Conservation (phyloP, 1,140 invertebrate species). For the Leptopilina boulardi region DNA sequence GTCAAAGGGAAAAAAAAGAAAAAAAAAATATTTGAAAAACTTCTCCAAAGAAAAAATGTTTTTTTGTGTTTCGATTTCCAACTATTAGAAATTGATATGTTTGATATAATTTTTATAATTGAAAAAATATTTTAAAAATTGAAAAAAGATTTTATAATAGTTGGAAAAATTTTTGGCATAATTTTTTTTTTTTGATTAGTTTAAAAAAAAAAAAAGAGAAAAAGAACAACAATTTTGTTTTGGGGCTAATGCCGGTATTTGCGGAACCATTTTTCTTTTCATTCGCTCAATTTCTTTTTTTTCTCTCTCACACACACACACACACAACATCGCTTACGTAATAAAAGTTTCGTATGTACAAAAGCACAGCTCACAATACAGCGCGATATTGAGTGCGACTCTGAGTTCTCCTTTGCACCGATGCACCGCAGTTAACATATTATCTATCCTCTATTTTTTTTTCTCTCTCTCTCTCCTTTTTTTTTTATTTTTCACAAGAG, state of each 20-base stretch:
- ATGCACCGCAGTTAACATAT: slow-evolving; percentile 45
- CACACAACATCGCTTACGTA: slow-evolving; percentile 49
- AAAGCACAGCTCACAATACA: slow-evolving; percentile 70
- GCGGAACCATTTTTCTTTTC: slow-evolving; percentile 24
- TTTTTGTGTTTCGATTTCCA: too few species aligned
- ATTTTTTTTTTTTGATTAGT: neutral
- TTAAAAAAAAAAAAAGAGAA: neutral
- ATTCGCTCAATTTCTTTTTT: neutral
- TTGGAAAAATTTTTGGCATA: too few species aligned
- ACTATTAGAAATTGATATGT: neutral
- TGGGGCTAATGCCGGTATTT: slow-evolving; percentile 33
- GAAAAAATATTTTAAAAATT: too few species aligned
- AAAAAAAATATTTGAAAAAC: too few species aligned
- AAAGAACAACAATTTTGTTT: too few species aligned
- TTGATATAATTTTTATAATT: neutral
- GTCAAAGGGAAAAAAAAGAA: too few species aligned
- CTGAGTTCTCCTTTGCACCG: slow-evolving; percentile 58
- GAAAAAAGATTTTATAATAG: too few species aligned
- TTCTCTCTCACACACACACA: too few species aligned
- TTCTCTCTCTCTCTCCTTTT: slow-evolving; percentile 37
- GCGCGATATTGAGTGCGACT: slow-evolving; percentile 65
- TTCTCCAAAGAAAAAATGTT: too few species aligned
- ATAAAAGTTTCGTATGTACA: slow-evolving; percentile 68
- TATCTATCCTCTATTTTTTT: slow-evolving; percentile 28
- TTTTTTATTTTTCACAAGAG: slow-evolving; percentile 46